phyloP scores from a whole-genome alignment of 2,888 invertebrate species.

The Invenusta paracnida region DNA sequence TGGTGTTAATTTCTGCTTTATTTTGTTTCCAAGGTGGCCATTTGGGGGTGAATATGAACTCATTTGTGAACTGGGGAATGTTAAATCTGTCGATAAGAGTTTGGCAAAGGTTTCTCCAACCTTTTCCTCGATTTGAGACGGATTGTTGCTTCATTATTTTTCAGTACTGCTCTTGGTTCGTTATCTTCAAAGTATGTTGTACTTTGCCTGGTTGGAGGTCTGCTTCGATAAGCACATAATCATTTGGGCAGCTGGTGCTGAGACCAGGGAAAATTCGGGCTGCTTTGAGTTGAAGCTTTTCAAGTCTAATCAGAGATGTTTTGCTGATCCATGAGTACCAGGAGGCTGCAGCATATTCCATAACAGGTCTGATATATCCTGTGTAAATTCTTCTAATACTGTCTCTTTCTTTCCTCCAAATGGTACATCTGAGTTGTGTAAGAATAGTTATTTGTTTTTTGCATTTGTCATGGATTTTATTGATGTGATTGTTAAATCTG shows the following conservation, averaged over 20 bases:
- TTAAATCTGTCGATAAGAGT: neutral
- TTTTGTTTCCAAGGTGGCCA: neutral
- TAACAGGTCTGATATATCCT: too few species aligned
- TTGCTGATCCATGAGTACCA: neutral
- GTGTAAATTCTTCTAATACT: neutral
- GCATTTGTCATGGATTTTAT: neutral
- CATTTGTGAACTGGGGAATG: neutral
- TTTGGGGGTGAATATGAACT: neutral
- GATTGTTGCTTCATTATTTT: neutral
- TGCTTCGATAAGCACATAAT: neutral
- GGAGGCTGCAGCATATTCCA: neutral
- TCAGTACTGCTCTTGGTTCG: neutral
- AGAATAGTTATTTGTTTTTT: neutral
- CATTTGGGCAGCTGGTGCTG: neutral
- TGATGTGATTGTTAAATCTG: neutral
- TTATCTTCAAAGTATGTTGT: neutral
- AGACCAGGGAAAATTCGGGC: neutral
- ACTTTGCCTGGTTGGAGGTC: neutral
- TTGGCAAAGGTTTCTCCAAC: neutral
- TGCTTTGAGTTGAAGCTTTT: neutral
- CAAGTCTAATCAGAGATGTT: neutral
- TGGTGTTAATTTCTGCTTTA: too few species aligned
- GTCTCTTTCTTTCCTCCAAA: neutral
- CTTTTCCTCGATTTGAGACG: neutral
- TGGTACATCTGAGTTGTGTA: neutral